These are phyloP conservation scores for Murina feae DNA, from an alignment of 2,113 vertebrate genomes.

Conservation along the genomic window DNA sequence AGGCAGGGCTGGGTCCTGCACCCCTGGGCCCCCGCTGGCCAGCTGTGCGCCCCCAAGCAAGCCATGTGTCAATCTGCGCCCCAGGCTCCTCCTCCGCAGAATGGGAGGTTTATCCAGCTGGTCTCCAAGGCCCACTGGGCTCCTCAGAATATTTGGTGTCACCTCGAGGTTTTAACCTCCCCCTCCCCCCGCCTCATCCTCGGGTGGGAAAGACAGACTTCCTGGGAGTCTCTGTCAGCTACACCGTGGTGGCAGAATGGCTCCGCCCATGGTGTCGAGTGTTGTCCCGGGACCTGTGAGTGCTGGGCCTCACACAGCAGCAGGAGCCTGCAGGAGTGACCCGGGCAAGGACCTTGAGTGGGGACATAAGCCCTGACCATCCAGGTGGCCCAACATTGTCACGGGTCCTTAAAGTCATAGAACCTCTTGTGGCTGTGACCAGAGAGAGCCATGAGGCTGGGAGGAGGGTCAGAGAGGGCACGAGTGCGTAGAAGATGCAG, in stretches of 20 bases:
- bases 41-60: neutral
- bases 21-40: neutral
- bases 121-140: neutral
- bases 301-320: neutral
- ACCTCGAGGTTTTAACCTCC: neutral
- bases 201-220: neutral
- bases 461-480: neutral
- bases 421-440: neutral
- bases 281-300: neutral
- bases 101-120: neutral
- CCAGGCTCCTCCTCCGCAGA: neutral
- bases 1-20: neutral
- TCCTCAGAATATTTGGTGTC: neutral
- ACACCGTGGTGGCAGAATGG: neutral
- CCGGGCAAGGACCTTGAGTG: neutral
- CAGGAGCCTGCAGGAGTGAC: neutral
- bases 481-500: neutral
- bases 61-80: neutral
- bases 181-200: accelerated
- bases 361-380: too few relatives aligned
- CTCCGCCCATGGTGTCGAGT: neutral
- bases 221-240: neutral
- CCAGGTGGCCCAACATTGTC: neutral
- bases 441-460: neutral
- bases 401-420: neutral